Evolutionary conservation across 2,888 invertebrate genomes (phyloP), one percentile per base, ranked within the genome.

Genomic region (Tinea trinotella): DNA sequence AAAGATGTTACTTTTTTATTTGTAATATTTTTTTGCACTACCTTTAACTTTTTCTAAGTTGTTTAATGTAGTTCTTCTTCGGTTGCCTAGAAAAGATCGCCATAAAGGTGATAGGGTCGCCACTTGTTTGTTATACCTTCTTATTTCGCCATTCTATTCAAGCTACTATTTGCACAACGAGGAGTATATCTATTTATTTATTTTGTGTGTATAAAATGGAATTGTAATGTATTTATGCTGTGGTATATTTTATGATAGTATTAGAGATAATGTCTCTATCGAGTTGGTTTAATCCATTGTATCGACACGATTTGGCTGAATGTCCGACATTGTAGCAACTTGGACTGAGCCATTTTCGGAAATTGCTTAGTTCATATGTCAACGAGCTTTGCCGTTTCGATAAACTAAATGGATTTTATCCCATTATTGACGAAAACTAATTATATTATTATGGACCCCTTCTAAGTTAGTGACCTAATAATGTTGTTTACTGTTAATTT

Each of bases 281-380:
- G 40, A 6, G 7, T 9, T 12, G 10, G 35, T 40, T 40, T 15
- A 40, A 40, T 40, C 40, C 40, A 13, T 40, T 40, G 40, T 40
- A 40, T 40, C 13, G 40, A 40, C 40, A 40, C 40, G 40, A 40
- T 40, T 40, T 40, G 40, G 40, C 40, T 15, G 40, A 40, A 40
- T 15, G 35, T 35, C 7, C 13, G 15, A 40, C 13, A 40, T 2
- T 40, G 40, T 40, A 40, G 40, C 40, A 40, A 40, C 40, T 40
- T 40, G 13, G 46, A 12, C 10, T 12, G 2, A 13, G 40, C 40
- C 40, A 15, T 40, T 22, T 44, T 75, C 76, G 77, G 77, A 79
- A 76, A 79, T 80, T 77, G 76, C 79, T 76, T 77, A 76, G 73
- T 75, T 78, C 78, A 72, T 76, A 74, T 78, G 79, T 79, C 76